A percentile compares a stretch with the other conserved stretches of the same genome.
Conservation (phyloP, 2,888 invertebrate species). For the Clitarchus hookeri region DNA sequence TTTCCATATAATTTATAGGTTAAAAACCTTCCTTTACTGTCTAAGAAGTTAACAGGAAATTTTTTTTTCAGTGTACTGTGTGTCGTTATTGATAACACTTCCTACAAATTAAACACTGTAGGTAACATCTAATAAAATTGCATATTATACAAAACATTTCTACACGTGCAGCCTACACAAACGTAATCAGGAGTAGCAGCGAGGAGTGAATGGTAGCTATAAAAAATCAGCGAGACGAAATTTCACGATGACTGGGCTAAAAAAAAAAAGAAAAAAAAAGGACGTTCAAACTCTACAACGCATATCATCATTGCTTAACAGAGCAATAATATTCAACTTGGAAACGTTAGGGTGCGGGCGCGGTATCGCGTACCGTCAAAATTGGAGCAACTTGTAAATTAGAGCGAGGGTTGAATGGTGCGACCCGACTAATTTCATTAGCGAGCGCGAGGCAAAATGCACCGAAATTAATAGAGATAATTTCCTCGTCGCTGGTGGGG, state of each 20-base stretch:
- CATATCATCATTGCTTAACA: not conserved
- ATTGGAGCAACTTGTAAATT: not conserved
- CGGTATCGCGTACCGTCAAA: not conserved
- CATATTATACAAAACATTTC: too few species aligned
- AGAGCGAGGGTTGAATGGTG: not conserved
- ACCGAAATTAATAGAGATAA: not conserved
- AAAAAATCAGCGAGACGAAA: not conserved
- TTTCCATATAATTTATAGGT: too few species aligned
- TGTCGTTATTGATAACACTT: too few species aligned
- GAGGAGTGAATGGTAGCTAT: not conserved
- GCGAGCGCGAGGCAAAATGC: not conserved
- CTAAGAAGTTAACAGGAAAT: too few species aligned
- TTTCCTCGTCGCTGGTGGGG: not conserved
- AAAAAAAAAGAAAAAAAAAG: not conserved
- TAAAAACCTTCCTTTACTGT: too few species aligned
- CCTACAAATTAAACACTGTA: too few species aligned
- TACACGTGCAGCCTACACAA: not conserved
- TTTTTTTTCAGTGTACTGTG: too few species aligned
- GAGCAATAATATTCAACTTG: not conserved
- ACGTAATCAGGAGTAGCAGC: not conserved
- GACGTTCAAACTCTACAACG: not conserved
- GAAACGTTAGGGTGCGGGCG: not conserved
- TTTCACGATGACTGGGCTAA: not conserved
- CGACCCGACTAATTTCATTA: not conserved
- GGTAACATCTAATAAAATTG: too few species aligned